Evolutionary conservation across 2,113 vertebrate genomes (phyloP).

Genomic region (Riparia riparia): DNA sequence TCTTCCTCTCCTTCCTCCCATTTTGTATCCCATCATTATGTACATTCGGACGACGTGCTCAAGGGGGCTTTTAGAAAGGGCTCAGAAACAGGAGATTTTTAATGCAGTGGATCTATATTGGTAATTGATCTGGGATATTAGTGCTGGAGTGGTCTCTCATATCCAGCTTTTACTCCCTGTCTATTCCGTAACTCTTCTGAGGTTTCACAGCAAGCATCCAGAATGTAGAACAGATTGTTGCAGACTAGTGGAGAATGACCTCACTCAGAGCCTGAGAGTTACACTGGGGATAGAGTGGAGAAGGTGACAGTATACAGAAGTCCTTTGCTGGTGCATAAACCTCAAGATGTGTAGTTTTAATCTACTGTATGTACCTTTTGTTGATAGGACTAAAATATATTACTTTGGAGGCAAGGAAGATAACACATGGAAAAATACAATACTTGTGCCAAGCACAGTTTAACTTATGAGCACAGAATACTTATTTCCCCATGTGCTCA

Average conservation of each 20-base stretch:
- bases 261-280: neutral
- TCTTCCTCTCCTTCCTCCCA: neutral
- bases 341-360: neutral
- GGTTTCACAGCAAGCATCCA: neutral
- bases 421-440: neutral
- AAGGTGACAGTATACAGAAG: neutral
- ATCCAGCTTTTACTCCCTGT: neutral
- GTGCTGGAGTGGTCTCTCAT: neutral
- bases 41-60: neutral
- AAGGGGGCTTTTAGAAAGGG: neutral
- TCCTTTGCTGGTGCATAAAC: neutral
- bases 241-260: neutral
- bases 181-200: neutral
- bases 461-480: neutral
- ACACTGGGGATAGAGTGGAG: neutral
- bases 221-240: neutral
- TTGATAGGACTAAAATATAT: neutral
- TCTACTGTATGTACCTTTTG: neutral
- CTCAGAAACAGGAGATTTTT: neutral
- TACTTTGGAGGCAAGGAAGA: neutral
- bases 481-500: neutral
- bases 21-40: neutral
- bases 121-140: slow-evolving; percentile 32
- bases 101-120: neutral
- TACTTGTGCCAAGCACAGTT: neutral